Conservation (phyloP, 2,113 vertebrate genomes). For the Struthidea cinerea region DNA sequence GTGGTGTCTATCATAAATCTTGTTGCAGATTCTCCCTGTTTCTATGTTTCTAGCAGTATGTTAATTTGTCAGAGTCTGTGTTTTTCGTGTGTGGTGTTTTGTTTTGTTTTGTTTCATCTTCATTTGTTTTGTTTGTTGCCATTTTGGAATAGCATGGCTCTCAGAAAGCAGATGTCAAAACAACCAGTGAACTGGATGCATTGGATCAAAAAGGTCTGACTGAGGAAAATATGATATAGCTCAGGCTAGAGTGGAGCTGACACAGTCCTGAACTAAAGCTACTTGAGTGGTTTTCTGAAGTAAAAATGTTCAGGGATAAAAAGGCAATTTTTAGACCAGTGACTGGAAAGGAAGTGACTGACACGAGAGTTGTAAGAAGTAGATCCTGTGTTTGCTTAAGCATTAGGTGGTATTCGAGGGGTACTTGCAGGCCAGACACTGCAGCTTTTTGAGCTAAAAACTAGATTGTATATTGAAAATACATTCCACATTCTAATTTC, state of each 20-base stretch:
- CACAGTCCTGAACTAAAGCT: background rate
- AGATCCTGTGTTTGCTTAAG: background rate
- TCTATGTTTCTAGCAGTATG: background rate
- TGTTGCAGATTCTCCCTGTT: background rate
- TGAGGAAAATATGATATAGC: background rate
- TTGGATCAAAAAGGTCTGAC: background rate
- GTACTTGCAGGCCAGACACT: background rate
- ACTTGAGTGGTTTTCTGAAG: background rate
- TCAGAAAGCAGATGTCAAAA: background rate
- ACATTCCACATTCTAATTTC: background rate
- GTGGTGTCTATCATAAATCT: background rate
- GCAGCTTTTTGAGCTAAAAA: background rate
- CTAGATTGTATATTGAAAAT: background rate
- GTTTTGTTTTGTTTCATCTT: background rate
- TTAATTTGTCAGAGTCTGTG: background rate
- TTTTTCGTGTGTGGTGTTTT: background rate
- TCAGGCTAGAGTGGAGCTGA: background rate
- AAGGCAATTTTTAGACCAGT: background rate
- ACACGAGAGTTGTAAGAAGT: background rate
- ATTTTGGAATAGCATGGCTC: background rate
- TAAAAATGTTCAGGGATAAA: background rate
- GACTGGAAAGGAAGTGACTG: background rate
- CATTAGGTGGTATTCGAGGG: background rate
- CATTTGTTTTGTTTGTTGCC: background rate
- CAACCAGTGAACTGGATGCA: background rate